These are phyloP conservation scores for Phacellophora camtschatica DNA, from an alignment of 30 jellyfish, hydroid and myxozoan genomes.

Conservation along the genomic window DNA sequence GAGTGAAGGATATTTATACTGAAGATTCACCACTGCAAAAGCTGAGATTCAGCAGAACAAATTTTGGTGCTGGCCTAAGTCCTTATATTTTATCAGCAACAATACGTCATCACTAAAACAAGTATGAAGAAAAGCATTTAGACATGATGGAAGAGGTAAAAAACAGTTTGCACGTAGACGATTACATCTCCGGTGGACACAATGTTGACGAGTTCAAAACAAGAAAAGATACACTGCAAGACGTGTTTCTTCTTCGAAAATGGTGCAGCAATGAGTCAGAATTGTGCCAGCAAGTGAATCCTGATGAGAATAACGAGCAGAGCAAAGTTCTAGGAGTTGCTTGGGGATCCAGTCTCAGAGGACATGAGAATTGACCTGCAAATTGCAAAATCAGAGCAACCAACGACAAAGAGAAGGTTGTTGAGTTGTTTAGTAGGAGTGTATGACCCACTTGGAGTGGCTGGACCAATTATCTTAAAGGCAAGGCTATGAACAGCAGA, in stretches of 20 bases:
- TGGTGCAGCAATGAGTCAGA: slow-evolving; percentile 28
- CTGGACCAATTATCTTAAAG: slow-evolving; percentile 20
- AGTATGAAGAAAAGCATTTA: background rate
- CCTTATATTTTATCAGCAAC: slow-evolving; percentile 39
- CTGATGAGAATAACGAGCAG: background rate
- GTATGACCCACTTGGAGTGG: slow-evolving; percentile 41
- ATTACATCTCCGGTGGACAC: slow-evolving; percentile 33
- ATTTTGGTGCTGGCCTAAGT: slow-evolving; percentile 47
- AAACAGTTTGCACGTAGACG: slow-evolving; percentile 33
- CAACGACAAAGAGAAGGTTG: background rate
- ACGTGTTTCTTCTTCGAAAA: background rate
- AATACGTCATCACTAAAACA: background rate
- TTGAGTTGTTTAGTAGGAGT: background rate
- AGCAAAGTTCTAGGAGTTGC: slow-evolving; percentile 19
- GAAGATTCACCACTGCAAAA: slow-evolving; percentile 5
- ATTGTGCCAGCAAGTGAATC: slow-evolving; percentile 1
- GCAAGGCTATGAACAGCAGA: no score
- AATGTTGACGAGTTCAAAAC: background rate
- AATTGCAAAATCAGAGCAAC: background rate
- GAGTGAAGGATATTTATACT: slow-evolving; percentile 8
- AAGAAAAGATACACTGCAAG: background rate
- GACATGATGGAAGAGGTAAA: slow-evolving; percentile 37
- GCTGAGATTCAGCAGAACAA: slow-evolving; percentile 43
- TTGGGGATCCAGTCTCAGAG: slow-evolving; percentile 8
- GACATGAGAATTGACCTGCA: background rate